These are phyloP conservation scores for Metopia argyrocephala DNA, from an alignment of 2,888 invertebrate genomes.

Conservation along the genomic window DNA sequence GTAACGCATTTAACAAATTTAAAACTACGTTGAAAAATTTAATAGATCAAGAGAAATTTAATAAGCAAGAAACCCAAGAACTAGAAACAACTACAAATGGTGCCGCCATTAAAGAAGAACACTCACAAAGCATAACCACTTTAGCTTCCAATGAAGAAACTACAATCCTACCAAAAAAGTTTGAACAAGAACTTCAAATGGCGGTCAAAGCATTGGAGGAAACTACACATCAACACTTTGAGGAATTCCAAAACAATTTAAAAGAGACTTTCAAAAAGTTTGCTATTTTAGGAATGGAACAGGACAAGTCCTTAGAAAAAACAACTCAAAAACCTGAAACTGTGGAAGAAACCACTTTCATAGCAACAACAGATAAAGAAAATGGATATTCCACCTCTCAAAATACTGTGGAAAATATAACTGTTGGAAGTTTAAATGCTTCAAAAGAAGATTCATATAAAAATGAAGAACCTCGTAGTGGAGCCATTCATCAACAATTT, in stretches of 20 bases:
- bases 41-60: neutral
- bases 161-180: neutral
- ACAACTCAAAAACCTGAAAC: neutral
- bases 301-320: neutral
- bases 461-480: neutral
- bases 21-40: neutral
- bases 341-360: neutral
- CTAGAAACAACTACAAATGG: neutral
- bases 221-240: slow-evolving; percentile 24
- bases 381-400: neutral
- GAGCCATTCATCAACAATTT: slow-evolving; percentile 3
- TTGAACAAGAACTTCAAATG: slow-evolving; percentile 17
- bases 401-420: neutral
- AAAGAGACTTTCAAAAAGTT: slow-evolving; percentile 34
- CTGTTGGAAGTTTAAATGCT: neutral
- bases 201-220: slow-evolving; percentile 25
- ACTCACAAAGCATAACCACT: neutral
- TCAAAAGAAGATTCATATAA: neutral
- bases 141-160: neutral
- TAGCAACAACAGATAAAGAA: neutral
- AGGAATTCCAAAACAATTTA: slow-evolving; percentile 37
- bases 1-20: neutral
- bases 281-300: neutral
- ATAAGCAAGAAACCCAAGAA: neutral
- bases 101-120: neutral